phyloP scores from a whole-genome alignment of 2,888 invertebrate species.

The Cataglyphis albicans region DNA sequence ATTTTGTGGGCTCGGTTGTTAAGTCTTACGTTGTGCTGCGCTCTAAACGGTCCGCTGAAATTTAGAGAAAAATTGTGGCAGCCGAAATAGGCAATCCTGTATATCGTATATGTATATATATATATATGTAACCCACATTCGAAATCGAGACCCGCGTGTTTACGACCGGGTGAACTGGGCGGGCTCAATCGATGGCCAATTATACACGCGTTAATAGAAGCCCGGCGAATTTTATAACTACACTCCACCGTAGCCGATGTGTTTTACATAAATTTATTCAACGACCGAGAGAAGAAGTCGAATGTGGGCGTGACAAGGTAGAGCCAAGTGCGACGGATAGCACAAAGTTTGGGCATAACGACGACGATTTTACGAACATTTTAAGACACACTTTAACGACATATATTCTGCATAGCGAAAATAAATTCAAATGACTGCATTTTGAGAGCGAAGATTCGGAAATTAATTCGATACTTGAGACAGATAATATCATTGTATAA shows the following conservation, averaged over 20 bases:
- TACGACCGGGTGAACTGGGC: slow-evolving; percentile 77
- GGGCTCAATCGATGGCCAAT: slow-evolving; percentile 77
- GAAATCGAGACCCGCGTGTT: slow-evolving; percentile 74
- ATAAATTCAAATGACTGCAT: slow-evolving; percentile 18
- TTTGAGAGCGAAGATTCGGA: neutral
- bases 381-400: slow-evolving; percentile 23
- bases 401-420: slow-evolving; percentile 1
- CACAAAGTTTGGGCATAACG: slow-evolving; percentile 51
- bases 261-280: slow-evolving; percentile 56
- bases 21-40: slow-evolving; percentile 82
- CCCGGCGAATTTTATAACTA: slow-evolving; percentile 64
- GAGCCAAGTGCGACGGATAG: slow-evolving; percentile 40
- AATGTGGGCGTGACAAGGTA: slow-evolving; percentile 45
- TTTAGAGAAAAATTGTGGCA: slow-evolving; percentile 68
- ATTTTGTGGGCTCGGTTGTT: slow-evolving; percentile 79
- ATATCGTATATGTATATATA: neutral
- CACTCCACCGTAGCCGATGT: slow-evolving; percentile 41
- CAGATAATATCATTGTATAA: too few relatives aligned
- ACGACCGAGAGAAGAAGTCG: slow-evolving; percentile 43
- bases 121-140: slow-evolving; percentile 34
- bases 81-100: slow-evolving; percentile 38
- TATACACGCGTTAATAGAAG: slow-evolving; percentile 77
- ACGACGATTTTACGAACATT: slow-evolving; percentile 36
- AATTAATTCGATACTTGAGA: slow-evolving; percentile 5
- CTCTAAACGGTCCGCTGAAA: slow-evolving; percentile 81